A percentile compares a stretch with the other conserved stretches of the same genome.
Evolutionary conservation across 2,113 vertebrate species (phyloP).

Genomic region (Tonatia bakeri): DNA sequence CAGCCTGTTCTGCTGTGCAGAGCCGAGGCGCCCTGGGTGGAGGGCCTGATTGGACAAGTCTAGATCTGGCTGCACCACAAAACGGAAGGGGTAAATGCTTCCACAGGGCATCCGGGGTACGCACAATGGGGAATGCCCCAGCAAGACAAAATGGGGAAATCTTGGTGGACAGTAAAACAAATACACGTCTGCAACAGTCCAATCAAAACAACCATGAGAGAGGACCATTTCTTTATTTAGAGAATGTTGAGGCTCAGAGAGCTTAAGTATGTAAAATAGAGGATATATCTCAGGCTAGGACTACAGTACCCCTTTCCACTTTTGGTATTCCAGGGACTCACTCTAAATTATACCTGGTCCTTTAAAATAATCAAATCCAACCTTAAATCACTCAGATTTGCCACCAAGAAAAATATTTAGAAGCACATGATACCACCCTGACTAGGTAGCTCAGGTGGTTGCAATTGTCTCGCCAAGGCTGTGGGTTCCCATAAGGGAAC

Average conservation of each 20-base stretch:
- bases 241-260: background rate
- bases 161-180: background rate
- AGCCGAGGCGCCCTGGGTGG: background rate
- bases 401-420: background rate
- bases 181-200: background rate
- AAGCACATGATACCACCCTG: background rate
- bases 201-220: background rate
- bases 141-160: background rate
- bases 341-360: background rate
- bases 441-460: background rate
- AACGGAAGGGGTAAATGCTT: background rate
- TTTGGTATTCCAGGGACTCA: background rate
- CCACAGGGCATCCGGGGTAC: background rate
- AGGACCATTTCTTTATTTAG: background rate
- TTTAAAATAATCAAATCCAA: conserved; percentile 24
- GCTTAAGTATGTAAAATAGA: background rate
- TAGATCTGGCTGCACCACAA: background rate
- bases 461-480: background rate
- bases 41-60: background rate
- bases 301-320: background rate
- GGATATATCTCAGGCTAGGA: background rate
- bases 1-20: background rate
- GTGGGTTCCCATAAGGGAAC: background rate
- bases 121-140: background rate
- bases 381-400: background rate